Conservation (phyloP, 1,140 invertebrate species). For the Drosophila kikkawai region DNA sequence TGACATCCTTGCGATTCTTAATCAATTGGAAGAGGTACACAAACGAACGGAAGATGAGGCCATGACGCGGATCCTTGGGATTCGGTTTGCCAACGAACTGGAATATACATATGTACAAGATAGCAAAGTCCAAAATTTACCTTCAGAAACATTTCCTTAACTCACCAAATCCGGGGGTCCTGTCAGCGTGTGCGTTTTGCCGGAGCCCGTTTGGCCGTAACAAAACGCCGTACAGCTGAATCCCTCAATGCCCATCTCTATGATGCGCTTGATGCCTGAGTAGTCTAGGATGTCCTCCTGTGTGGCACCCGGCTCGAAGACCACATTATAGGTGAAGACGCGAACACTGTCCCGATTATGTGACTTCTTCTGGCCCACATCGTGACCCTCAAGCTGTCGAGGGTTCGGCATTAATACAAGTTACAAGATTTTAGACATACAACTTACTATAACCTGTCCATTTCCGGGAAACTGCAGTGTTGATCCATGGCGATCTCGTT, state of each 20-base stretch:
- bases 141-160: slow-evolving; percentile 24
- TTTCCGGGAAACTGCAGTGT: slow-evolving; percentile 91
- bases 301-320: slow-evolving; percentile 94
- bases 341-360: slow-evolving; percentile 88
- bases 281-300: slow-evolving; percentile 93
- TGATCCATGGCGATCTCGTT: slow-evolving; percentile 87
- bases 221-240: slow-evolving; percentile 97
- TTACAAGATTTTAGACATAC: neutral
- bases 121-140: neutral
- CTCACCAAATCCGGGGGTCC: slow-evolving; percentile 94
- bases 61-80: slow-evolving; percentile 88
- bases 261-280: slow-evolving; percentile 93
- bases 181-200: slow-evolving; percentile 97
- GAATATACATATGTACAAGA: neutral
- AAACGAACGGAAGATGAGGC: slow-evolving; percentile 95
- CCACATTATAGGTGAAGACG: slow-evolving; percentile 94
- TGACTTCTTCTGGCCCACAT: slow-evolving; percentile 78
- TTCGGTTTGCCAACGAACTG: slow-evolving; percentile 79
- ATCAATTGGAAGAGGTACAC: slow-evolving; percentile 95
- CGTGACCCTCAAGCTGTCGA: slow-evolving; percentile 85
- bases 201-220: slow-evolving; percentile 98
- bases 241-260: slow-evolving; percentile 96
- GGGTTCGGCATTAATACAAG: neutral
- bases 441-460: slow-evolving; percentile 90
- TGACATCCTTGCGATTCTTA: slow-evolving; percentile 89